Conservation (phyloP, 2,888 invertebrate genomes). For the Drosophila fungiperda region DNA sequence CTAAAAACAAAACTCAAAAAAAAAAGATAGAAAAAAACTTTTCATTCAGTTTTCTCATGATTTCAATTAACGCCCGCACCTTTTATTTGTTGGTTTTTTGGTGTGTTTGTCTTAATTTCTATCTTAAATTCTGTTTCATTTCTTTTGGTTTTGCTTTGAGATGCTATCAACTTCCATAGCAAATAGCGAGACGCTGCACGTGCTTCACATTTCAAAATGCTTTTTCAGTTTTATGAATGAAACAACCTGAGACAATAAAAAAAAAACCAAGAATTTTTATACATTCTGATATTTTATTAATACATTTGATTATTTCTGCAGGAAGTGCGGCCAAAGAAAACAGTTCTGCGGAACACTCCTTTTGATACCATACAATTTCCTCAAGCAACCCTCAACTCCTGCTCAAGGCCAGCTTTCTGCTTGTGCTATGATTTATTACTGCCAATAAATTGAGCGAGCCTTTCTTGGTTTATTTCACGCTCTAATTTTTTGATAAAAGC, state of each 20-base stretch:
- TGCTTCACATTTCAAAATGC: conserved; percentile 62
- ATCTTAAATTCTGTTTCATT: conserved; percentile 70
- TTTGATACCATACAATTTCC: neutral
- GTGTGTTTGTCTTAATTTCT: conserved; percentile 56
- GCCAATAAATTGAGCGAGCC: conserved; percentile 62
- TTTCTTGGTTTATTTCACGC: conserved; percentile 67
- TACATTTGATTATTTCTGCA: conserved; percentile 23
- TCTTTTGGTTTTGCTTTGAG: conserved; percentile 20
- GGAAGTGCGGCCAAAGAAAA: conserved; percentile 23
- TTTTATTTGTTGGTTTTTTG: conserved; percentile 23
- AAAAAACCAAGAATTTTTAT: conserved; percentile 10
- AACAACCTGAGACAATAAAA: conserved; percentile 31
- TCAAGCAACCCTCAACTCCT: conserved; percentile 4
- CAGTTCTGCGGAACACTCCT: neutral
- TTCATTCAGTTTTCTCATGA: conserved; percentile 63
- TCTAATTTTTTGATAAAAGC: conserved; percentile 75
- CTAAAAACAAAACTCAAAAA: conserved; percentile 19
- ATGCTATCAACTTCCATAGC: conserved; percentile 65
- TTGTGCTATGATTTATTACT: conserved; percentile 66
- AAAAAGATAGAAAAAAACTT: conserved; percentile 34
- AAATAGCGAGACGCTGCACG: conserved; percentile 58
- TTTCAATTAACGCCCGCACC: conserved; percentile 62
- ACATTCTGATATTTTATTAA: conserved; percentile 48
- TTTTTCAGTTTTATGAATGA: conserved; percentile 63
- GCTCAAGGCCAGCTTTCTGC: conserved; percentile 40